phyloP scores from a whole-genome alignment of 2,888 invertebrate genomes.

The Apomyelois bistriatella region DNA sequence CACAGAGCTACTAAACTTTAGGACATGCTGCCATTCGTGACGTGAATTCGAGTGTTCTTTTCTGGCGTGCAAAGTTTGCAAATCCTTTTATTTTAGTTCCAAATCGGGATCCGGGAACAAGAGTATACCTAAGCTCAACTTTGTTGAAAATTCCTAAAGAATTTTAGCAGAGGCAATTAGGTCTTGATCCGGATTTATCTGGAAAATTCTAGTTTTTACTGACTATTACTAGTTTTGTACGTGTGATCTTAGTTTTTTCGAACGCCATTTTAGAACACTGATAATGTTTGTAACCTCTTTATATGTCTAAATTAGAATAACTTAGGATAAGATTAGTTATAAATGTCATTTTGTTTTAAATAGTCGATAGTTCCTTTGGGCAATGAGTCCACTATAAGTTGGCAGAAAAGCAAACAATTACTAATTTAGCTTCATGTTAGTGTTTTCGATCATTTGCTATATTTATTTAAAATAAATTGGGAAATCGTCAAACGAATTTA shows the following conservation, averaged over 20 bases:
- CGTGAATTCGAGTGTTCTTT: constrained; percentile 38
- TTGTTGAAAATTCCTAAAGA: background rate
- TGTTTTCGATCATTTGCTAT: too few species aligned
- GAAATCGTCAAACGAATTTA: too few species aligned
- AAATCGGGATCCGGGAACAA: constrained; percentile 5
- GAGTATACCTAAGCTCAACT: constrained; percentile 8
- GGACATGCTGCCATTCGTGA: constrained; percentile 26
- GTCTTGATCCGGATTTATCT: constrained; percentile 4
- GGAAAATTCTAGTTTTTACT: background rate
- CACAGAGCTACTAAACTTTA: too few species aligned
- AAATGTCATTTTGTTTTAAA: background rate
- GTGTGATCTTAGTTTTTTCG: constrained; percentile 3
- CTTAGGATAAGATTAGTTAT: constrained; percentile 19
- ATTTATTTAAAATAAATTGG: too few species aligned
- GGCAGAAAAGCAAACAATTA: background rate
- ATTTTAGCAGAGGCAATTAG: constrained; percentile 8
- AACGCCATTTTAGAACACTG: constrained; percentile 20
- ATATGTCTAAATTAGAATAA: constrained; percentile 53
- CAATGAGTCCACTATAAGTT: background rate
- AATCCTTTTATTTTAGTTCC: constrained; percentile 12
- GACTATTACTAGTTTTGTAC: background rate
- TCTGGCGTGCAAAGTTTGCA: constrained; percentile 28
- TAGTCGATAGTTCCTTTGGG: background rate
- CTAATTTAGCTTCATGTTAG: background rate
- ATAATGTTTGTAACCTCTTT: constrained; percentile 22